Percentiles rank a stretch among this genome's conserved stretches.
These are phyloP conservation scores for Cheracebus regulus DNA, from an alignment of 2,797 vertebrate genomes.

Conservation along the genomic window DNA sequence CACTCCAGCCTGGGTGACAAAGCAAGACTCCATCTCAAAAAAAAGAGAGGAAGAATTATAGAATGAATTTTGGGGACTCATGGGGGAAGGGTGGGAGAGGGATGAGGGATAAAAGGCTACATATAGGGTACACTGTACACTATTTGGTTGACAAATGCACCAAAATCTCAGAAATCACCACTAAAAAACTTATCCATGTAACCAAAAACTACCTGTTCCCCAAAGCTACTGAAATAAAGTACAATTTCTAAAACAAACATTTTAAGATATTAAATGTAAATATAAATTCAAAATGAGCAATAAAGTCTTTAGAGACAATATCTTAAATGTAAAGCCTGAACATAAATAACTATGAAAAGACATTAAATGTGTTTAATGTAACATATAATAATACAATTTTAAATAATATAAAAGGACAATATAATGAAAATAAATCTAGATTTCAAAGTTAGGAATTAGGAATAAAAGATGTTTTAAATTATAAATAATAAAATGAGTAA, in stretches of 20 bases:
- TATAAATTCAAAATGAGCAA: neutral
- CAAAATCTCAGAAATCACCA: too few species aligned
- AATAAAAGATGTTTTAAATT: neutral
- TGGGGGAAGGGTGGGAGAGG: too few species aligned
- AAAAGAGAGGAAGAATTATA: too few species aligned
- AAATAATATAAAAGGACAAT: neutral
- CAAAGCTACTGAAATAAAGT: too few species aligned
- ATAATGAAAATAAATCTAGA: neutral
- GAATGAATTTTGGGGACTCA: too few species aligned
- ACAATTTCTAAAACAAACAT: neutral
- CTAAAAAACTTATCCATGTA: accelerated
- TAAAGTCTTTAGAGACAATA: neutral
- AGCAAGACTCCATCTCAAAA: too few species aligned
- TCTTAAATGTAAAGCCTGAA: neutral
- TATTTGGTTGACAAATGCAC: too few species aligned
- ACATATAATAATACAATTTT: neutral
- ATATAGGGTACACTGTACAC: too few species aligned
- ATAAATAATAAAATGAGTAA: neutral
- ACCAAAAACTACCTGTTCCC: too few species aligned
- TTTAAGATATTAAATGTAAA: neutral
- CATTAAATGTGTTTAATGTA: neutral
- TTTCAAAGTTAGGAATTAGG: neutral
- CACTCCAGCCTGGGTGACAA: too few species aligned
- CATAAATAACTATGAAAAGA: neutral
- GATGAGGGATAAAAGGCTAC: too few species aligned